phyloP scores from a whole-genome alignment of 23 tunicate species.

The Styela clava region DNA sequence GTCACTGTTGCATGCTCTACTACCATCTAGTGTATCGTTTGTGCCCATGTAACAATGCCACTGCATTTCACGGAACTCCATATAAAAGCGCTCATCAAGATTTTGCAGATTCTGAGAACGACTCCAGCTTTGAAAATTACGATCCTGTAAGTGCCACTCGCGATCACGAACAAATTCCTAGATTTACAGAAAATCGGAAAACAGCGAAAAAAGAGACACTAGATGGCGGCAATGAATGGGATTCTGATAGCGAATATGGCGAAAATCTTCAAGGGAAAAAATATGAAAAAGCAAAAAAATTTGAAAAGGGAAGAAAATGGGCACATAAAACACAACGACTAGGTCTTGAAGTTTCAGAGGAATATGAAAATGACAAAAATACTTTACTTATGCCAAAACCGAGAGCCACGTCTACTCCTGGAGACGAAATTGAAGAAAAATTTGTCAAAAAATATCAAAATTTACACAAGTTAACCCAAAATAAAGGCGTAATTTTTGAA shows the following conservation, averaged over 20 bases:
- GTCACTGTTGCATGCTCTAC: conserved; percentile 77
- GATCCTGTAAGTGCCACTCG: neutral
- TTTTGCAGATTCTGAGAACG: neutral
- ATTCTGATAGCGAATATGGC: neutral
- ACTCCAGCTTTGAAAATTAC: neutral
- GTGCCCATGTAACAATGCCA: conserved; percentile 14
- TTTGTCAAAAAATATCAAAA: neutral
- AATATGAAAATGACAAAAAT: neutral
- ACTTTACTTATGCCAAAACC: conserved; percentile 44
- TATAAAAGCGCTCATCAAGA: neutral
- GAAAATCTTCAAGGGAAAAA: neutral
- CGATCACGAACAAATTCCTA: neutral
- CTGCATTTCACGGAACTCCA: conserved; percentile 2
- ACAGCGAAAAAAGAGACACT: neutral
- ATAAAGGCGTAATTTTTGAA: neutral
- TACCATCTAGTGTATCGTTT: conserved; percentile 26
- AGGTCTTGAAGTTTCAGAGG: neutral
- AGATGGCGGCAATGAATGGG: too few species aligned
- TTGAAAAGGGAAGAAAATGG: neutral
- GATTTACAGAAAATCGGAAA: neutral
- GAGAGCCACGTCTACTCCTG: conserved; percentile 69
- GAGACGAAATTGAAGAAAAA: conserved; percentile 49
- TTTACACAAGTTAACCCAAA: neutral
- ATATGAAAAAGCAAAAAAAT: neutral
- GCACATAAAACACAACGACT: neutral